A percentile compares a stretch with the other conserved stretches of the same genome.
These are phyloP conservation scores for Synanthedon tipuliformis DNA, from an alignment of 2,888 invertebrate genomes.

Conservation along the genomic window DNA sequence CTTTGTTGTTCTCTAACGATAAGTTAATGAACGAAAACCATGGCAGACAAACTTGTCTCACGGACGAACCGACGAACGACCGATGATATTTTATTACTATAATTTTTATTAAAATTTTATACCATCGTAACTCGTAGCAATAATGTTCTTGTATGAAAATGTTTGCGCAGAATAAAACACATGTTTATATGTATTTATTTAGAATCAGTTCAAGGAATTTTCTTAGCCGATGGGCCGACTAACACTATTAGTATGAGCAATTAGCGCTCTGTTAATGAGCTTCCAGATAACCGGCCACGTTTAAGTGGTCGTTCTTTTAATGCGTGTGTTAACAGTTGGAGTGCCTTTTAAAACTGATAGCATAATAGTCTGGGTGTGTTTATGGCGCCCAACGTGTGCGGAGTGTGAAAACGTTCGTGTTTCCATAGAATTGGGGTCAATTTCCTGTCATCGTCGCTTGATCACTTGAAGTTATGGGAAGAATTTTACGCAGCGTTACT, in stretches of 20 bases:
- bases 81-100: slow-evolving; percentile 9
- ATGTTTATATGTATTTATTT: slow-evolving; percentile 28
- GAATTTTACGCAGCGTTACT: slow-evolving; percentile 19
- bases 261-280: slow-evolving; percentile 62
- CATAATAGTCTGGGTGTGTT: slow-evolving; percentile 32
- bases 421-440: slow-evolving; percentile 32
- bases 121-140: too few species aligned
- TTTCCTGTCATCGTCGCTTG: slow-evolving; percentile 18
- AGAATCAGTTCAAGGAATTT: slow-evolving; percentile 59
- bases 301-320: slow-evolving; percentile 15
- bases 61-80: slow-evolving; percentile 4
- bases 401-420: slow-evolving; percentile 35
- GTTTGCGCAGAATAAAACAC: not conserved
- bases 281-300: slow-evolving; percentile 41
- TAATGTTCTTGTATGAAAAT: too few species aligned
- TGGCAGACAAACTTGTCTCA: slow-evolving; percentile 8
- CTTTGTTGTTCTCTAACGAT: not conserved
- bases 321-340: slow-evolving; percentile 14
- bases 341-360: slow-evolving; percentile 35
- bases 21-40: slow-evolving; percentile 12
- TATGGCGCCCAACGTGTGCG: slow-evolving; percentile 21
- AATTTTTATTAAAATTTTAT: too few species aligned
- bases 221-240: slow-evolving; percentile 41
- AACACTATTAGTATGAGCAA: slow-evolving; percentile 58
- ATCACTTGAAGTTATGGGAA: slow-evolving; percentile 14